Conservation (phyloP, 2,113 vertebrate species). For the Natator depressus region DNA sequence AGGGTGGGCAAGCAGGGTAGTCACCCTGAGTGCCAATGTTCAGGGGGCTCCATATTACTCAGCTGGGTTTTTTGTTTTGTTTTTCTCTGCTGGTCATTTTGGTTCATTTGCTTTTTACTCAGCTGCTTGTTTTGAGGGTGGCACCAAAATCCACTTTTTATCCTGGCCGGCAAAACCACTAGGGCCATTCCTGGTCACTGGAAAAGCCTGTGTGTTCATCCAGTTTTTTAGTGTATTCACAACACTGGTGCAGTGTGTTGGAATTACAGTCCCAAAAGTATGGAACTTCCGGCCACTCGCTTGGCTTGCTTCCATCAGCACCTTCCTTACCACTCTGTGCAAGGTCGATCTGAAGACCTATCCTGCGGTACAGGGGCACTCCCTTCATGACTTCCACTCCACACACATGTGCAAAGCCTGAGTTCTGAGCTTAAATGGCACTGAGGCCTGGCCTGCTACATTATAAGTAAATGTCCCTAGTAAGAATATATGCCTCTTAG, state of each 20-base stretch:
- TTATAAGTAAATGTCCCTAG: neutral
- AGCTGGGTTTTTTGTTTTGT: neutral
- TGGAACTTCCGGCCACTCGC: neutral
- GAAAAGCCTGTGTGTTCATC: neutral
- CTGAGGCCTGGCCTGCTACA: accelerated
- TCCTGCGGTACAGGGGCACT: neutral
- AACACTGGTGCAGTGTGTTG: neutral
- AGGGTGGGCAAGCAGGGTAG: neutral
- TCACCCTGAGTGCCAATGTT: neutral
- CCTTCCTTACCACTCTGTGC: neutral
- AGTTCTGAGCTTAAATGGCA: neutral
- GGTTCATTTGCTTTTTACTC: neutral
- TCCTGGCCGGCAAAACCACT: neutral
- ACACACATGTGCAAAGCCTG: neutral
- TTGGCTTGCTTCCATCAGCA: neutral
- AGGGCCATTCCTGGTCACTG: neutral
- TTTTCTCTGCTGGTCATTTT: neutral
- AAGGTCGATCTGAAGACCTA: neutral
- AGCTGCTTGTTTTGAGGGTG: neutral
- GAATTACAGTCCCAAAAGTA: neutral
- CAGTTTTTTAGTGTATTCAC: neutral
- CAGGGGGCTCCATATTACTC: neutral
- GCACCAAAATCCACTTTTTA: neutral
- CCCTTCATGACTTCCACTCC: neutral
- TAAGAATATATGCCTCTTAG: accelerated